phyloP scores from a whole-genome alignment of 2,113 vertebrate genomes.

The Centropus bengalensis region DNA sequence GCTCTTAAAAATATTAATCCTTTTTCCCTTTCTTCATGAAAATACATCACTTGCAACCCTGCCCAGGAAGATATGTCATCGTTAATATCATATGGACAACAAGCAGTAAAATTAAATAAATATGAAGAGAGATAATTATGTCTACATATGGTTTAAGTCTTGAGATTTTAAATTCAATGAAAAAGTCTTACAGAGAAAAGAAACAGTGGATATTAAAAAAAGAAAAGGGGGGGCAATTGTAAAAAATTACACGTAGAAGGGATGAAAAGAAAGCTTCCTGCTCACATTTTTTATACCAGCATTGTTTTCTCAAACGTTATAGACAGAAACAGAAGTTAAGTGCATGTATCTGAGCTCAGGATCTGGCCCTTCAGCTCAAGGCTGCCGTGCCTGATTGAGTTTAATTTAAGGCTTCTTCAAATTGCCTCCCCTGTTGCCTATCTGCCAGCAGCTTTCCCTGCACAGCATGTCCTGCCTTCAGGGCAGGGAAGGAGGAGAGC shows the following conservation, averaged over 20 bases:
- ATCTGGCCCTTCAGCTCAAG: neutral
- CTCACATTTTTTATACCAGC: neutral
- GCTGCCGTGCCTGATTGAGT: neutral
- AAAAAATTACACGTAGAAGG: neutral
- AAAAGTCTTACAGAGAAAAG: neutral
- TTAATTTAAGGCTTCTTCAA: neutral
- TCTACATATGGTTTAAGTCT: neutral
- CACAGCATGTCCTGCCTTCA: neutral
- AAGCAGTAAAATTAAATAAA: constrained; percentile 1
- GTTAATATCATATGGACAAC: neutral
- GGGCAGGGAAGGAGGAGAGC: neutral
- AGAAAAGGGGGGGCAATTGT: neutral
- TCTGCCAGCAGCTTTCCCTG: neutral
- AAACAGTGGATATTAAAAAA: neutral
- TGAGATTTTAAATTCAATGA: neutral
- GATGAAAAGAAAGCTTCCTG: neutral
- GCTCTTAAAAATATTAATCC: neutral
- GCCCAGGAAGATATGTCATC: neutral
- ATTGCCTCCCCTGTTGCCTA: neutral
- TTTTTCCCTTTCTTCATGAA: neutral
- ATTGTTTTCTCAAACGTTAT: neutral
- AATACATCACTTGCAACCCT: neutral
- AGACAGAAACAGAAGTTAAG: neutral
- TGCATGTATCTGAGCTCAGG: neutral
- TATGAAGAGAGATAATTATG: constrained; percentile 10